Percentiles rank a stretch among this genome's conserved stretches.
Evolutionary conservation across 53 echinoderm and acorn worm genomes (phyloP).

Genomic region (Holothuria scabra): DNA sequence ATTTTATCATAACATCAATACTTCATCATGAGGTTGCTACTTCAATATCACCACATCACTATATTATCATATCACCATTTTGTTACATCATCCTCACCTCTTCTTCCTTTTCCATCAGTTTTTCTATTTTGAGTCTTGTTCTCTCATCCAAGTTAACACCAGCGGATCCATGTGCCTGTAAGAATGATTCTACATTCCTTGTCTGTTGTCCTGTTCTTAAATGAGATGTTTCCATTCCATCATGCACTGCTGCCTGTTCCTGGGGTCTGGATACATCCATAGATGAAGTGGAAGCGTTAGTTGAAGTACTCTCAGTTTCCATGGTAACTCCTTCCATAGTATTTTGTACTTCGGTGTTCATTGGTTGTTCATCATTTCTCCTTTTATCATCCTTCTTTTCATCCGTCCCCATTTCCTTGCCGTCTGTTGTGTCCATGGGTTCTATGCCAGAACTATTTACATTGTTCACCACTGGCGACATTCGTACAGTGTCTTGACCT

Average conservation of each 20-base stretch:
- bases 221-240: background rate
- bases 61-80: too few species aligned
- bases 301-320: background rate
- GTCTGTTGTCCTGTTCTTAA: too few species aligned
- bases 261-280: background rate
- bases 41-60: too few species aligned
- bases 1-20: too few species aligned
- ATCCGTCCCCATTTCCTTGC: background rate
- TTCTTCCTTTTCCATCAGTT: slow-evolving; percentile 19
- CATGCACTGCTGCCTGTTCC: background rate
- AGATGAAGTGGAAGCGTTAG: background rate
- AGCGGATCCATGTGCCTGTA: slow-evolving; percentile 14
- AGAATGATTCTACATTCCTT: slow-evolving; percentile 14
- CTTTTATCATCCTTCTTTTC: background rate
- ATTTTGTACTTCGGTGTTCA: background rate
- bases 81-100: slow-evolving; percentile 1
- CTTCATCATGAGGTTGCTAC: too few species aligned
- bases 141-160: background rate
- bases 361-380: background rate
- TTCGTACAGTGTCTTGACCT: too few species aligned
- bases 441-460: background rate
- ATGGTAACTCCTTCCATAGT: background rate
- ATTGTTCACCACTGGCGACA: background rate
- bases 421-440: slow-evolving; percentile 6
- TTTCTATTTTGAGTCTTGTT: background rate